Base-by-base conservation (phyloP, 2,113 vertebrate species). In the Pangasianodon hypophthalmus region DNA sequence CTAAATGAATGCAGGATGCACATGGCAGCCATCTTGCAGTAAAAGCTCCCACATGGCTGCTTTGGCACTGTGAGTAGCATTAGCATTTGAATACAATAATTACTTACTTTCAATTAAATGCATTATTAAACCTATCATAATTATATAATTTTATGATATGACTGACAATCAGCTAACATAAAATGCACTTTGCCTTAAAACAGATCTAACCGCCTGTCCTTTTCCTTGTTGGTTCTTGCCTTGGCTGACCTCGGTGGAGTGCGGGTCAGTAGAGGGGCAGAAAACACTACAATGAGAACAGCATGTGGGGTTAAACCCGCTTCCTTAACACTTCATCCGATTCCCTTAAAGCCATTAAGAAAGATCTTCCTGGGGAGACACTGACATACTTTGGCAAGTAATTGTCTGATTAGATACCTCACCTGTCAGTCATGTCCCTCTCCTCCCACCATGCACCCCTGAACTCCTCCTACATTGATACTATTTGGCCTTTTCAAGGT, bases 291-390 rank as follows among this genome's bases (percentile, higher is more conserved):
- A 60, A 60, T 60, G 52, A 87, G 71, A 58, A 88, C 37, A 84
- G 81, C 37, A 48, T 46, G 62, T 60, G 46, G 87, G 79, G 87
- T 80, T 86, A 90, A 89, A 88, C 32, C 84, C 88, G 37, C 84
- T 88, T 85, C 85, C 44, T 84, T 75, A 91, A 88, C 89, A 90
- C 88, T 89, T 93, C 88, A 90, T 91, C 88, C 79, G 87, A 92
- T 87, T 88, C 88, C 90, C 90, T 92, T 91, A 92, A 91, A 71
- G 29, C 88, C 64, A 86, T 84, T 89, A 91, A 86, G 84, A 48
- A 73, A 58, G 69, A 71, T 82, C 85, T 64, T 85, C 13, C n/a
- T 62, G 67, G 24, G 67, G 67, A 86, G 69, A 85, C 64, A 60
- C 32, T 93, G 90, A 93, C 82, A 88, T 87, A 89, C 85, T 85